A percentile compares a stretch with the other conserved stretches of the same genome.
Conservation (phyloP, 2,113 vertebrate genomes). For the Pteronura brasiliensis region DNA sequence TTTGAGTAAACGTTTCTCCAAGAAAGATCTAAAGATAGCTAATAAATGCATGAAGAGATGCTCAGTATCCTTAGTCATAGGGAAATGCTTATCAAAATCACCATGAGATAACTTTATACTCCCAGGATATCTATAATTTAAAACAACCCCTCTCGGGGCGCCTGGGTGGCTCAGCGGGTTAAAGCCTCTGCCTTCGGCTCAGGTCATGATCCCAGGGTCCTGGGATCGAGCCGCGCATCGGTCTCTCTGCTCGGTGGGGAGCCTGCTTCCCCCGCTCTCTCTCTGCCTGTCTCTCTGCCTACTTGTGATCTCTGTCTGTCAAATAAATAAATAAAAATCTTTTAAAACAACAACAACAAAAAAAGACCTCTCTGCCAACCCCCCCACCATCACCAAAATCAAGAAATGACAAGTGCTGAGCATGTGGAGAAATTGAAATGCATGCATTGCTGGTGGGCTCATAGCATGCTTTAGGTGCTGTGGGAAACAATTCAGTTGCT, state of each 20-base stretch:
- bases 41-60: neutral
- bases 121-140: neutral
- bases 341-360: too few species aligned
- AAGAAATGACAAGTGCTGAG: neutral
- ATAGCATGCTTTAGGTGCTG: neutral
- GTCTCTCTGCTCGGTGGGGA: too few species aligned
- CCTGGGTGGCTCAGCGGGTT: too few species aligned
- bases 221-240: too few species aligned
- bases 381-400: neutral
- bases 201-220: too few species aligned
- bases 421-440: neutral
- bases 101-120: neutral
- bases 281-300: too few species aligned
- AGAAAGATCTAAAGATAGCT: neutral
- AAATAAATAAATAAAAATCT: too few species aligned
- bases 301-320: too few species aligned
- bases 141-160: neutral
- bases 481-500: neutral
- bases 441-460: neutral
- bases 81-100: neutral
- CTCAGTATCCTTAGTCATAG: neutral
- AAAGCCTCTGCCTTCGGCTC: too few species aligned
- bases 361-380: neutral
- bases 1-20: neutral
- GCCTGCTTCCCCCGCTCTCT: too few species aligned